Evolutionary conservation across 37 sponge, comb jelly and placozoan genomes (phyloP), one percentile per base, ranked within the genome.

Genomic region (Eunapius fragilis): DNA sequence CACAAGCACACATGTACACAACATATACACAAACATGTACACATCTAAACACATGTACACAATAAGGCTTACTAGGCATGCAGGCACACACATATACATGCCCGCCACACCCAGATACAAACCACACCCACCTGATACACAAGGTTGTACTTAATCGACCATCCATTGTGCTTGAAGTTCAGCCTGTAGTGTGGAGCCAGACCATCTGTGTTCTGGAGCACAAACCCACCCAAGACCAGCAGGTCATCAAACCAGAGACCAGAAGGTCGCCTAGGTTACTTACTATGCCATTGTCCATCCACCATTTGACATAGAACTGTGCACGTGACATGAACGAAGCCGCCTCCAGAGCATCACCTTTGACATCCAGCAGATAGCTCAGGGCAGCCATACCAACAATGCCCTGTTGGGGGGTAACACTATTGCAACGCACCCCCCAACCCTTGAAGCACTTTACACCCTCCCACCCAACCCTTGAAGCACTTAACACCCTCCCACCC

Each of bases 131-230:
- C 86, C 79, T 86, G 82, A 67, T 74, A 93, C 35, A 93, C 67
- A 11, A 93, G 77, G 82, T 93, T 93, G 85, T 93, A 93, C 74
- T 93, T 93, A 33, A 93, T 85, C 13, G 90, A 90, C 90, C 90
- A 93, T 31, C 88, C 80, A 58, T 84, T 37, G 33, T 79, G 68
- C 38, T 90, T 82, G 69, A 85, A 93, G 88, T 93, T 87, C 49
- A 81, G 78, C 6, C 77, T 68, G 41, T 83, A 93, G 74, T 93
- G 94, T 68, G 23, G 75, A 35, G 34, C 80, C 85, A 25, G 7
- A 47, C 47, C 73, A 73, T 78, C 70, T 45, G 69, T 58, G 77
- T 58, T 58, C 58, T 58, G 7, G 14, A 19, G 14, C 14, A 58
- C 58, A 58, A 80, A 37, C 2, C 26, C 0, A 36, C 28, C n/a